Evolutionary conservation across 2,888 invertebrate genomes (phyloP), one percentile per base, ranked within the genome.

Genomic region (Muscina levida): DNA sequence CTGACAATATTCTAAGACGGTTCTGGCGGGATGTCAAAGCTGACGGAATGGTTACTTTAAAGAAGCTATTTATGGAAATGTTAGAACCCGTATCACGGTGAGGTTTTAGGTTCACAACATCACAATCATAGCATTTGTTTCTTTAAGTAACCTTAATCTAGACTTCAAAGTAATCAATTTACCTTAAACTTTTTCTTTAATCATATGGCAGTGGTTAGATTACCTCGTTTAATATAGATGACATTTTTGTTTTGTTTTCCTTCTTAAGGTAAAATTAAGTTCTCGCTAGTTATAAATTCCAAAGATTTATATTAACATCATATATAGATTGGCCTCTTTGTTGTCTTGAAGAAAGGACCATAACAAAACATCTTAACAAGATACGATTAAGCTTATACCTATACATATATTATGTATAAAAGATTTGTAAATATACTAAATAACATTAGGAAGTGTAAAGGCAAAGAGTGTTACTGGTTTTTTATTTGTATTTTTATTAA

Each of bases 21-120:
- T 98, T 97, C 91, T 98, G 98, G 98, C 93, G 95, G 53, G 93
- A 92, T 85, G 94, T 98, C 67, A 96, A 97, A 87, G 94, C 95
- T 87, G 97, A 97, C 84, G 96, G 97, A 4, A 94, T 95, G 89
- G 96, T 97, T 79, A 95, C 95, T 85, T 97, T 98, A 96, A 98
- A 98, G 92, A 98, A 98, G 91, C 93, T 98, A 71, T 98, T 98
- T 91, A 93, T 97, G 62, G 98, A 98, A 92, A 98, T 98, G 98
- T 92, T 98, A 79, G 98, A 98, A 90, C 87, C 88, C 56, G 84
- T 87, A 66, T 84, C 89, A 74, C 87, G 88, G 85, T 88, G 88
- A 88, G 85, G 72, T 57, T 72, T 77, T 65, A 62, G 42, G 62
- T 62, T 62, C 13, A 42, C 39, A 57, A 65, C 75, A 68, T 75